Base-by-base conservation (phyloP, 2,797 vertebrate genomes). In the Chiloscyllium punctatum region DNA sequence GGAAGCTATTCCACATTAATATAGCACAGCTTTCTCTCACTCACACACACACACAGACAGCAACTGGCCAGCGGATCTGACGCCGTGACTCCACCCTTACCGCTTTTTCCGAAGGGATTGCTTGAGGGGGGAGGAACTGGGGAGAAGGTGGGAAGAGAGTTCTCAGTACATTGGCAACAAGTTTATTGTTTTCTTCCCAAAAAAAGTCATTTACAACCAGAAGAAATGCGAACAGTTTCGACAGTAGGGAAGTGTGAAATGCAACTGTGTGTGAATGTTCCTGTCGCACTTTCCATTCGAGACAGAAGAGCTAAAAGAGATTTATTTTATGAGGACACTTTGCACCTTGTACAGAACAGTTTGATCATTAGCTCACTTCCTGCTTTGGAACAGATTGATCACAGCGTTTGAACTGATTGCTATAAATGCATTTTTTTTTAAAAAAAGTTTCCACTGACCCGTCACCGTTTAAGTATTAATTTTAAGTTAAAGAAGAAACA, bases 291-390 rank as follows among this genome's bases (percentile, higher is more conserved):
- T 91, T 66, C 88, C 88, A 77, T 27, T 33, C 69, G 4, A 18
- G 15, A 11, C 16, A 15, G 37, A n/a, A 90, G 16, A 71, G 48
- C 66, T 62, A 91, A 62, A 91, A 42, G 48, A 94, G 48, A 71
- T 72, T 51, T 33, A 33, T 77, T 94, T 71, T 37, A 48, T 48
- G 23, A 74, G 42, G 48, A 33, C 13, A 51, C 0, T 48, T 94
- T 95, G 69, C 69, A 95, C 71, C 69, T 94, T 94, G 92, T 48
- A 48, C 92, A 72, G 69, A 51, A 74, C 68, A 95, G 21, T 94
- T 53, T 95, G 23, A 7, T 37, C 62, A 69, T 8, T n/a, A 92
- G 18, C 66, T 92, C 62, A 92, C 90, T 92, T 92, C 90, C 90
- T 92, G 90, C 66, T 69, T 25, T 62, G 33, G 88, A 21, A 66